Conservation (phyloP, 1,140 invertebrate genomes). For the Sminthurides bifidus region DNA sequence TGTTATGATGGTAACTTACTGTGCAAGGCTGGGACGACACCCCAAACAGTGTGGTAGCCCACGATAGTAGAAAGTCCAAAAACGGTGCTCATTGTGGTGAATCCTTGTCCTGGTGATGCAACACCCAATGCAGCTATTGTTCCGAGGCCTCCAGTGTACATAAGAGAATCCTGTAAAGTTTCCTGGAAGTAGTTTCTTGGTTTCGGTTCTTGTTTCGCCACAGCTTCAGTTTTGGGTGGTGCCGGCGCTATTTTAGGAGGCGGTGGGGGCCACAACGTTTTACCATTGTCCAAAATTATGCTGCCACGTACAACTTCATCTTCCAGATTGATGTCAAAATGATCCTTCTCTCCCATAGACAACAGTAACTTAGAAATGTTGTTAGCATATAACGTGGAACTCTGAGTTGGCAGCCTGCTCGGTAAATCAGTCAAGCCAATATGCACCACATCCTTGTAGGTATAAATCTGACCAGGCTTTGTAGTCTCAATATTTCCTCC, state of each 20-base stretch:
- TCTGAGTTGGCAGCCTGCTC: conserved; percentile 70
- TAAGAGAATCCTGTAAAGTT: conserved; percentile 50
- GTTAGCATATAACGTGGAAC: conserved; percentile 75
- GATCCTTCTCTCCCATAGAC: conserved; percentile 53
- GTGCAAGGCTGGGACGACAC: conserved; percentile 42
- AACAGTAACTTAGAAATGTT: conserved; percentile 79
- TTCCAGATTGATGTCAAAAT: conserved; percentile 62
- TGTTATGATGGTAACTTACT: too few relatives aligned
- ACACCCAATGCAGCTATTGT: conserved; percentile 56
- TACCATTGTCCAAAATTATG: conserved; percentile 60
- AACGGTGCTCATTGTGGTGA: conserved; percentile 77
- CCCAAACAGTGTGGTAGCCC: conserved; percentile 74
- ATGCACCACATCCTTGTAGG: conserved; percentile 67
- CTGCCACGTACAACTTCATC: conserved; percentile 78
- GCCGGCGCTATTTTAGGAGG: conserved; percentile 43
- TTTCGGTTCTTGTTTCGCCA: conserved; percentile 40
- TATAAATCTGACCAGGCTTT: conserved; percentile 58
- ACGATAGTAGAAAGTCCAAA: conserved; percentile 72
- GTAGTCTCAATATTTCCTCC: conserved; percentile 74
- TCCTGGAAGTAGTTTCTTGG: conserved; percentile 41
- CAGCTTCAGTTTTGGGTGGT: conserved; percentile 36
- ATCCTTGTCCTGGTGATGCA: conserved; percentile 63
- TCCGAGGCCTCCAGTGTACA: conserved; percentile 47
- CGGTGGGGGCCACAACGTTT: conserved; percentile 68
- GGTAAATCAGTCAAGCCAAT: conserved; percentile 71